Evolutionary conservation across 1,140 invertebrate species (phyloP), one percentile per base, ranked within the genome.

Genomic region (Nasonia vitripennis): DNA sequence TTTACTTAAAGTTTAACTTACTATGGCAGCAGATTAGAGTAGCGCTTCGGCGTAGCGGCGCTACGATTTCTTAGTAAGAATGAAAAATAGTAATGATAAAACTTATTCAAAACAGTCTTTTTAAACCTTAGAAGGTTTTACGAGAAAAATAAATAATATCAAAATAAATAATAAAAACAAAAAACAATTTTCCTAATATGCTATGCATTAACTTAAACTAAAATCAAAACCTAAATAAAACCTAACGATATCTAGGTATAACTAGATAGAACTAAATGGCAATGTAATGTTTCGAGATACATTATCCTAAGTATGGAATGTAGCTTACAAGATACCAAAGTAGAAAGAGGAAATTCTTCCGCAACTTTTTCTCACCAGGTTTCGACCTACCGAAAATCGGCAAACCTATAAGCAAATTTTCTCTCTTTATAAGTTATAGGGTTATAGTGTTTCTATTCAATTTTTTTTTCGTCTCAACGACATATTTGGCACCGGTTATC

Each of bases 401-500:
- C n/a, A 77, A 41, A 67, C 7, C 27, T 20, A 2, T 27, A 1
- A 20, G 34, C 17, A 41, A 17, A 68, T 31, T 68, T 78, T 83
- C 81, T 68, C 37, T 31, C 27, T 41, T n/a, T 27, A 31, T 62
- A 67, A 77, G 41, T 83, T 48, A 51, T 62, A 62, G 14, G 55
- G 55, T 62, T 62, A n/a, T 62, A 51, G 55, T 14, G 17, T 74
- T 9, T n/a, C 17, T n/a, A 62, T 62, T 62, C 31, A 31, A 70
- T 23, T 14, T 23, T 74, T 73, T 9, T 77, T 31, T 84, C 1
- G n/a, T 71, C 27, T 75, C 20, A 37, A 85, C 70, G 51, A 85
- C 71, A 81, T 23, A 75, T 85, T 85, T 85, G 84, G 84, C 84
- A 85, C 84, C 78, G 84, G 84, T 77, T 80, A 45, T 17, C 55